Base-by-base conservation (phyloP, 2,888 invertebrate species). In the Tolmerus cingulatus region DNA sequence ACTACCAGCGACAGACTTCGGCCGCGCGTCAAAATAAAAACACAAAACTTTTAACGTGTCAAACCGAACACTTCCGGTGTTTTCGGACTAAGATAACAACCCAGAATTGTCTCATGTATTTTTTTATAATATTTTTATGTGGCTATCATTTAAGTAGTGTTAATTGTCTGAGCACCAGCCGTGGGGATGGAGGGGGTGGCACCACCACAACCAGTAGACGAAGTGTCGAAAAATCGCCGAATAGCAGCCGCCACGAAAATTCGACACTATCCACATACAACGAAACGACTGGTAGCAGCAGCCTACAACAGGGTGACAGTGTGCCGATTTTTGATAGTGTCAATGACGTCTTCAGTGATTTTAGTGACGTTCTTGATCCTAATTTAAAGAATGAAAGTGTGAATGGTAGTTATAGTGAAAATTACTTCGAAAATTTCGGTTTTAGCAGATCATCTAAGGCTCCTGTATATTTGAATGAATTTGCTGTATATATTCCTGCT, bases 401-500 rank as follows among this genome's bases (percentile, higher is more conserved):
- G 30, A 82, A 82, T 82, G 30, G 74, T 87, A 89, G 78, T 79
- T 87, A 78, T 86, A 87, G 74, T 88, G 88, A 87, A 84, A 89
- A 57, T 66, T 88, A 89, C 87, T 86, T 87, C 88, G 89, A 89
- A 87, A 88, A 87, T 88, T 88, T 89, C 87, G 88, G 87, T 88
- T 43, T 74, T 74, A 74, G 82, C 46, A 82, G 34, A 30, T 34
- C 77, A 9, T 5, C 27, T 40, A 79, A 74, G 46, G 14, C 79
- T 30, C 90, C 91, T 87, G 94, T 96, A 90, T 97, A 95, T 93
- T 95, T 95, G 93, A 97, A 97, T 93, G 95, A 97, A 92, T 97
- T 97, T 91, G 98, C 98, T 81, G 96, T 98, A 79, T 95, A 97
- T 92, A 95, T 98, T 91, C 96, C 96, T 30, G 95, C 94, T 74